A percentile compares a stretch with the other conserved stretches of the same genome.
phyloP scores from a whole-genome alignment of 2,113 vertebrate species.

The Lycaon pictus region DNA sequence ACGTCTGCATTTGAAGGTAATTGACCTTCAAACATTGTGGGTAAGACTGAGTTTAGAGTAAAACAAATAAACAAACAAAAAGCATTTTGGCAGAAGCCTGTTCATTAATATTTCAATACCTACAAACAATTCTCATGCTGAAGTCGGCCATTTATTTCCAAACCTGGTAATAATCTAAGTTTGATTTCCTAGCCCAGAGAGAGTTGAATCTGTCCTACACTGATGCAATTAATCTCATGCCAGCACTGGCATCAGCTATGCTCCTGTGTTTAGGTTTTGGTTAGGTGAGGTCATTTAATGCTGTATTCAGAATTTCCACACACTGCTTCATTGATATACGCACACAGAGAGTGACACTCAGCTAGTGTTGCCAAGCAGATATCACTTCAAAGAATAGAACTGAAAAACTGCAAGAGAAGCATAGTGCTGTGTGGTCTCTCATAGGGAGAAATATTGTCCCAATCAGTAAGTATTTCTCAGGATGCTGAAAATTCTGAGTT shows the following conservation, averaged over 20 bases:
- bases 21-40: not conserved
- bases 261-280: constrained; percentile 1
- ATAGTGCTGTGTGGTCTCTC: accelerated
- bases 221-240: constrained; percentile 58
- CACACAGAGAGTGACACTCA: not conserved
- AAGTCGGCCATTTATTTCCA: constrained; percentile 45
- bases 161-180: constrained; percentile 17
- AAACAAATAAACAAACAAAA: not conserved
- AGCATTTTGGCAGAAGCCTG: not conserved
- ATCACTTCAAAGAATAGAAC: not conserved
- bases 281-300: constrained; percentile 48
- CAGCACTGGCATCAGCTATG: not conserved
- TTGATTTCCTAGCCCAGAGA: constrained; percentile 71
- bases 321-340: constrained; percentile 16
- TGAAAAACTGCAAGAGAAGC: not conserved
- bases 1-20: not conserved
- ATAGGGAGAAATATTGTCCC: constrained; percentile 43
- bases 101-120: not conserved
- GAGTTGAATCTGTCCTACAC: not conserved
- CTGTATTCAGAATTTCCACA: constrained; percentile 21
- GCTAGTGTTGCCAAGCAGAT: not conserved
- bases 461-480: constrained; percentile 9
- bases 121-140: not conserved
- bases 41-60: not conserved
- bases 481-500: constrained; percentile 8